Evolutionary conservation across 2,113 vertebrate genomes (phyloP).

Genomic region (Ornithorhynchus anatinus): DNA sequence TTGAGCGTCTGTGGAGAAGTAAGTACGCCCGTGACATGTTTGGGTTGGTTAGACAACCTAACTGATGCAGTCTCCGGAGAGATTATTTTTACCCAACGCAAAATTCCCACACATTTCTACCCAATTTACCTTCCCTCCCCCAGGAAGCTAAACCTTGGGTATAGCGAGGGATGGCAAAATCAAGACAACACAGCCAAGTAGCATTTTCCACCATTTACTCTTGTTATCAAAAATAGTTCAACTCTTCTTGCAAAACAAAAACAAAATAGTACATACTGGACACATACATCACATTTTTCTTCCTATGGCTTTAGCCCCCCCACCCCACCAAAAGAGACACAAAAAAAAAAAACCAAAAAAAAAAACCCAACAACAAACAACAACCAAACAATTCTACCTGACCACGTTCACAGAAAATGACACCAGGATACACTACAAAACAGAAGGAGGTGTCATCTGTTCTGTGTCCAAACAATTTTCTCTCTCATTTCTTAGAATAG

Average conservation of each 20-base stretch:
- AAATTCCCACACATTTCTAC: conserved; percentile 57
- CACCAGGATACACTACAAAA: conserved; percentile 83
- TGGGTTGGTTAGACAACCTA: not conserved
- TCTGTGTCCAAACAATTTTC: conserved; percentile 75
- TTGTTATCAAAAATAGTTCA: conserved; percentile 96
- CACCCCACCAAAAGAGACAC: conserved; percentile 69
- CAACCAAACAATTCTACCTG: conserved; percentile 78
- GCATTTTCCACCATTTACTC: conserved; percentile 88
- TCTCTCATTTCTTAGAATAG: conserved; percentile 69
- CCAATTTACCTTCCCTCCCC: conserved; percentile 60
- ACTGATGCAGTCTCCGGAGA: conserved; percentile 37
- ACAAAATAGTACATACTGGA: conserved; percentile 83
- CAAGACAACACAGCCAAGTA: conserved; percentile 87
- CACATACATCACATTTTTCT: conserved; percentile 84
- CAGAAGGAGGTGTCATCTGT: conserved; percentile 78
- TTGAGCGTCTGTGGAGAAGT: conserved; percentile 56
- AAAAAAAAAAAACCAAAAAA: conserved; percentile 66
- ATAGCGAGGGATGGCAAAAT: conserved; percentile 79
- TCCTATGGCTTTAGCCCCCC: conserved; percentile 91
- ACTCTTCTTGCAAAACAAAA: conserved; percentile 89
- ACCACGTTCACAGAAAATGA: conserved; percentile 85
- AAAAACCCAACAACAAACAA: conserved; percentile 70
- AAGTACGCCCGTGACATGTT: conserved; percentile 53
- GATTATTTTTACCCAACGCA: conserved; percentile 49
- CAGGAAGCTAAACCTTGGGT: too few relatives aligned